Evolutionary conservation across 1,140 invertebrate genomes (phyloP), one percentile per base, ranked within the genome.

Genomic region (Trachymyrmex septentrionalis): DNA sequence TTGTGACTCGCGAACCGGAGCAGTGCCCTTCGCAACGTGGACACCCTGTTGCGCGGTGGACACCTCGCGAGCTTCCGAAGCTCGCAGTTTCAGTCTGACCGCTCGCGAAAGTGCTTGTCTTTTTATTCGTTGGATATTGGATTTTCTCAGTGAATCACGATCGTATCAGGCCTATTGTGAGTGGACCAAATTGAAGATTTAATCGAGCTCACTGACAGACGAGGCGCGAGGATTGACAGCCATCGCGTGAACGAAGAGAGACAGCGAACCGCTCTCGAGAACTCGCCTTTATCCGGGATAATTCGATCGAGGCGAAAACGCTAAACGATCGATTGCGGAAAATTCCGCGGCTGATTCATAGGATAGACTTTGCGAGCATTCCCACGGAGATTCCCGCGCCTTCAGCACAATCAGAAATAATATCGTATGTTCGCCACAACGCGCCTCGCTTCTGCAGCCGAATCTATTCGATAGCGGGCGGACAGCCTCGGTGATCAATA

Each of bases 401-500:
- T 59, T 7, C 24, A 21, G 53, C 34, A 16, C 27, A n/a, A n/a
- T 14, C 6, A 19, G 6, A 21, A 21, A 73, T 73, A 82, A 67
- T n/a, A n/a, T 64, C 38, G 4, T 38, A 48, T 50, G 12, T 44
- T 16, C 14, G 6, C 16, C 30, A 34, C 38, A 34, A 69, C 64
- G 24, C 55, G 7, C n/a, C 2, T 27, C 48, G 55, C 10, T 50
- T 9, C 30, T 73, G 30, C 16, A 75, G 16, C 19, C 66, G 61
- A 61, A 19, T 24, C 19, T 10, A 61, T 21, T 84, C 76, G 19
- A 24, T 21, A 50, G 6, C 80, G 34, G 69, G 69, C 78, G 66
- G 66, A 71, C 64, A 14, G 78, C 80, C 80, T 84, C 80, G 80
- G 80, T 84, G 80, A 84, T 63, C 55, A 61, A 61, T 48, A 21